phyloP scores from a whole-genome alignment of 2,113 vertebrate genomes.

The Macquaria ambigua region DNA sequence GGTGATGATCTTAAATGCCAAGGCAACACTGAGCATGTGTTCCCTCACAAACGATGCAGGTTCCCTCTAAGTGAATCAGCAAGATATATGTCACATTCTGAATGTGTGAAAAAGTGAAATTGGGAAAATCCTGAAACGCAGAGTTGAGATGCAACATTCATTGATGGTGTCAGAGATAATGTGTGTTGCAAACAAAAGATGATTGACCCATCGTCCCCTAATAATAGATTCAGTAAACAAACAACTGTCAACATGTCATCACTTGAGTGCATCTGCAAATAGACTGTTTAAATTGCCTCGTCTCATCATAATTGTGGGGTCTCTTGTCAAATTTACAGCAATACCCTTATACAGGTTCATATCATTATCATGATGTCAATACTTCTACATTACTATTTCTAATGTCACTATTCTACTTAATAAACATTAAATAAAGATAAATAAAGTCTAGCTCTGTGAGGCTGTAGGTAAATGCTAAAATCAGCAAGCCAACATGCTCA shows the following conservation, averaged over 20 bases:
- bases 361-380: neutral
- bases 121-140: neutral
- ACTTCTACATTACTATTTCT: too few species aligned
- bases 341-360: neutral
- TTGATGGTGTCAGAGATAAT: neutral
- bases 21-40: constrained; percentile 8
- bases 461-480: too few species aligned
- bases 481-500: neutral
- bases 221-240: neutral
- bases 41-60: neutral
- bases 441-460: too few species aligned
- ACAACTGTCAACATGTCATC: neutral
- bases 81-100: neutral
- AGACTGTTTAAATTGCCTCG: neutral
- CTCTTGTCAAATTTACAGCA: neutral
- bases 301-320: neutral
- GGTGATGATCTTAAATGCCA: neutral
- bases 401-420: too few species aligned
- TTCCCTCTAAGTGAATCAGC: neutral
- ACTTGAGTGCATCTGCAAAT: neutral
- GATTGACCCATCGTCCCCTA: neutral
- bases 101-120: neutral
- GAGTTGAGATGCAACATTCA: neutral
- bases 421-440: too few species aligned
- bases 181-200: neutral